Evolutionary conservation across 2,888 invertebrate genomes (phyloP), one percentile per base, ranked within the genome.

Genomic region (Drosophila rubida): DNA sequence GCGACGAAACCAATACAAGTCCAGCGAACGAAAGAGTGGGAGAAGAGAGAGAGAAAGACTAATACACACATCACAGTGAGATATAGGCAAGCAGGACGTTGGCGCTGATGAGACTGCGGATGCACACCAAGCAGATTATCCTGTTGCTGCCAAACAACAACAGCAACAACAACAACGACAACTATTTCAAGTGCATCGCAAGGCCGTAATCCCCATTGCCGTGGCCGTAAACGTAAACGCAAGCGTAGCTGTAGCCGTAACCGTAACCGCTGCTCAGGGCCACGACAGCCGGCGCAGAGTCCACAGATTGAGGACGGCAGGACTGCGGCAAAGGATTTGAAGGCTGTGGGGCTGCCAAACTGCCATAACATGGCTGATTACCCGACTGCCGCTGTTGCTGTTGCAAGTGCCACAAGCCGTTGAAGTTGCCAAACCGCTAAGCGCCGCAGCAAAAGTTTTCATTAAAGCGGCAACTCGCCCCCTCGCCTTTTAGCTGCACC

Each of bases 391-490:
- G 37, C 42, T 23, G 50, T 23, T 48, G 19, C 25, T 6, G 25
- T 23, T 23, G 23, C 23, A 23, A 23, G 23, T 23, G 23, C 23
- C 23, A 23, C 23, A 23, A 23, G 23, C 23, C 23, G 37, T 49
- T 66, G 75, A 68, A 71, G 63, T 69, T 76, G 69, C 69, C 76
- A 42, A 79, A 80, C 82, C 83, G 78, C 82, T 85, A 82, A 82
- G 78, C 86, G 78, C 80, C 66, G 55, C 71, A 46, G 77, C 63
- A 74, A 80, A 85, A 85, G 83, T 82, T 82, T 85, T 82, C 82
- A 80, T 86, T 86, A 80, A 80, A 82, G 80, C 78, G 83, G 59
- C 75, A 69, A 65, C 59, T 53, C 13, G 9, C 39, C 32, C 32
- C 2, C 19, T 8, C 19, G 19, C 19, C 8, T 32, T 35, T 14